Base-by-base conservation (phyloP, 2,797 vertebrate species). In the Streptopelia turtur region DNA sequence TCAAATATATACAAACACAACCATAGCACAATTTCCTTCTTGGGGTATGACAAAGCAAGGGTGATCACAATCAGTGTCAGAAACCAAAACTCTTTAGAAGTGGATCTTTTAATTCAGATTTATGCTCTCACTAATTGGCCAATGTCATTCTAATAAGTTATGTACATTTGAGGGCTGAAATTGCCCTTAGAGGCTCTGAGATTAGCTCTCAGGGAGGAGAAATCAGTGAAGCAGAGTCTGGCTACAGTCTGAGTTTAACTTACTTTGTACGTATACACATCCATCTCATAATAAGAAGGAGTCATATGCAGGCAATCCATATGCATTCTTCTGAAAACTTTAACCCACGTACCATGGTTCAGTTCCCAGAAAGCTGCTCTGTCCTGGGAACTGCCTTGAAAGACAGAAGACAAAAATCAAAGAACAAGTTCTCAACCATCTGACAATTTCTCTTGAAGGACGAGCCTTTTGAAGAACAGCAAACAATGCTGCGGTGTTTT, bases 1-100 rank as follows among this genome's bases (percentile, higher is more conserved):
- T 43, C 41, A 74, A 35, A 69, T 78, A 53, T 10, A 22, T 61
- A 61, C 47, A 88, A 86, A 85, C 27, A 79, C 92, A 90, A n/a
- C 17, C 15, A 39, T 23, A 23, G 28, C 23, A 83, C 1, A 13
- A 8, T 15, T 77, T 63, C 27, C 10, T 76, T 87, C 55, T 49
- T 13, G 1, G 25, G 43, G 23, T 60, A 33, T 18, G 41, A 27
- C 37, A 89, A 83, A 66, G 37, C 31, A 33, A 27, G 50, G 76
- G 47, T 0, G 0, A 52, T 28, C 5, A 1, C 30, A 50, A 25
- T 23, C 59, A 11, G 2, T 25, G 16, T 68, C 52, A 77, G 49
- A 37, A 64, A 76, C 16, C 10, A 37, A 59, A 82, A 87, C 24
- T 35, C 30, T 50, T 90, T n/a, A 57, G 43, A 85, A 53, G 6